A percentile compares a stretch with the other conserved stretches of the same genome.
Conservation (phyloP, 2,888 invertebrate species). For the Mythimna albipuncta region DNA sequence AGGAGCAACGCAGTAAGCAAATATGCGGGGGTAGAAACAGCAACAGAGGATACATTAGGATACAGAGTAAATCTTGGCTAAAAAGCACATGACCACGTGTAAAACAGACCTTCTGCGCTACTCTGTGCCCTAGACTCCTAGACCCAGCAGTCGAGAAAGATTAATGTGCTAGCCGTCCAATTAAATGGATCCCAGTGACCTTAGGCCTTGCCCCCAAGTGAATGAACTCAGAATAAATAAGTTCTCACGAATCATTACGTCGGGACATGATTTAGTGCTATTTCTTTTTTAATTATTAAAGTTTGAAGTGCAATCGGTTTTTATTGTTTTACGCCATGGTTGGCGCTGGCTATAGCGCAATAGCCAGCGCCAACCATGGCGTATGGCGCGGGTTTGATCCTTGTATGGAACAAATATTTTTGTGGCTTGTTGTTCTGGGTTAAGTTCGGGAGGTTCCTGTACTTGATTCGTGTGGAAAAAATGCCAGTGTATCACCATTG, state of each 20-base stretch:
- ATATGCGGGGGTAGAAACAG: too few species aligned
- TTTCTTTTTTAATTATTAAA: constrained; percentile 53
- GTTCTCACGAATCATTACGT: constrained; percentile 33
- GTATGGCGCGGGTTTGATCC: too few species aligned
- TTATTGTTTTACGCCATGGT: neutral
- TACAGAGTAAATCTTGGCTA: neutral
- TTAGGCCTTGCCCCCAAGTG: constrained; percentile 23
- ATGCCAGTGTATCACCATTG: too few species aligned
- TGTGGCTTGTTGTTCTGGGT: too few species aligned
- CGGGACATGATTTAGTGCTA: constrained; percentile 39
- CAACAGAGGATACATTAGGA: too few species aligned
- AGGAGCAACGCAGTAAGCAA: too few species aligned
- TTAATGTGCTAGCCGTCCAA: constrained; percentile 51
- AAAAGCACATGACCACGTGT: neutral
- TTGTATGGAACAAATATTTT: too few species aligned
- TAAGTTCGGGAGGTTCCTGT: too few species aligned
- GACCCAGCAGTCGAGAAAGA: constrained; percentile 30
- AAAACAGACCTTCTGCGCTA: neutral
- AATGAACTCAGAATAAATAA: constrained; percentile 52
- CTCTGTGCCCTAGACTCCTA: constrained; percentile 7
- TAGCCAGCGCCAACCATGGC: too few species aligned
- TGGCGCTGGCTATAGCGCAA: too few species aligned
- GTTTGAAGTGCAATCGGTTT: constrained; percentile 29
- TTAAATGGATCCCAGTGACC: constrained; percentile 46
- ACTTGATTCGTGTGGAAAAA: too few species aligned